These are phyloP conservation scores for Diploscapter pachys DNA, from an alignment of 1,140 invertebrate species.

Conservation along the genomic window DNA sequence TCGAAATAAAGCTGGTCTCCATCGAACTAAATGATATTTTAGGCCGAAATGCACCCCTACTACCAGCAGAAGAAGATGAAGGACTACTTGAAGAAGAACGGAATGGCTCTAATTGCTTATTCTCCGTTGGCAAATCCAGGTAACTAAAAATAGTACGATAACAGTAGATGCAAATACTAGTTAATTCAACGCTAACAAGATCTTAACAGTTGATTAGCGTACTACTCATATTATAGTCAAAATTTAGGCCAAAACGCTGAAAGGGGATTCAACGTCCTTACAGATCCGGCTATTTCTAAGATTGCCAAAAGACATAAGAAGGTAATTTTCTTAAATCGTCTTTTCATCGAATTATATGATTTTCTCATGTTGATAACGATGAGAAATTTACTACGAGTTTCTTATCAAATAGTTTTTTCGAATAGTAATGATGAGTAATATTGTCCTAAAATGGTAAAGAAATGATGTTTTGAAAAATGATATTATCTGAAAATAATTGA, in stretches of 20 bases:
- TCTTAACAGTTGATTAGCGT: not conserved
- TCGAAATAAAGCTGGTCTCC: too few species aligned
- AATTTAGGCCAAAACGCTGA: slow-evolving; percentile 35
- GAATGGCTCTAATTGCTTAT: slow-evolving; percentile 74
- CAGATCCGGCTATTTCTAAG: slow-evolving; percentile 67
- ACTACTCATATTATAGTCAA: slow-evolving; percentile 63
- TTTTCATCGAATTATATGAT: not conserved
- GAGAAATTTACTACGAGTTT: not conserved
- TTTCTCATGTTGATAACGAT: not conserved
- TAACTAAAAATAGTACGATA: not conserved
- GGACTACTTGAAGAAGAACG: slow-evolving; percentile 69
- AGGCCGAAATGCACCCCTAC: slow-evolving; percentile 82
- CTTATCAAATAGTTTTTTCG: not conserved
- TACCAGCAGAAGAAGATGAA: slow-evolving; percentile 74
- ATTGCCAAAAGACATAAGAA: slow-evolving; percentile 60
- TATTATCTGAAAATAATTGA: not conserved
- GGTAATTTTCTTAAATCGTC: slow-evolving; percentile 1
- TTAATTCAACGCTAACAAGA: not conserved
- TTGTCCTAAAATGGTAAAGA: not conserved
- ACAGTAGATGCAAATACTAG: not conserved
- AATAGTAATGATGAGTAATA: not conserved
- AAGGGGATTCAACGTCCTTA: slow-evolving; percentile 53
- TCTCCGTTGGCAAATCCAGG: slow-evolving; percentile 65
- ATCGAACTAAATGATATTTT: slow-evolving; percentile 51
- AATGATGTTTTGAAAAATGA: not conserved